Evolutionary conservation across 2,113 vertebrate genomes (phyloP).

Genomic region (Actinemys pallida): DNA sequence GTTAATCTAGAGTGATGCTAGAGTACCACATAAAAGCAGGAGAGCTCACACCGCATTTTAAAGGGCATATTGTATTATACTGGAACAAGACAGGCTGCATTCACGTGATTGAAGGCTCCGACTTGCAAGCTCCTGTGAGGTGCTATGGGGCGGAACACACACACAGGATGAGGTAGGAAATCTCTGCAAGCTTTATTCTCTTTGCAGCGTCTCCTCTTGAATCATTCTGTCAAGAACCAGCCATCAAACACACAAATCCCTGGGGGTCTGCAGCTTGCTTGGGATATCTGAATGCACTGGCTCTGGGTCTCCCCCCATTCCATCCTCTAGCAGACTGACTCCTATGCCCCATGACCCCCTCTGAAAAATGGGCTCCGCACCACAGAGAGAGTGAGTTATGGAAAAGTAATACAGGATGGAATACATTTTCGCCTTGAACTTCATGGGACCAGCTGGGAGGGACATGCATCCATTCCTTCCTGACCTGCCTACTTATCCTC

Average conservation of each 20-base stretch:
- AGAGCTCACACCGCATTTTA: constrained; percentile 12
- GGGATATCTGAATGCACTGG: background rate
- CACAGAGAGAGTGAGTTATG: background rate
- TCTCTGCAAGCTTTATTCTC: background rate
- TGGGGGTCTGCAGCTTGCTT: background rate
- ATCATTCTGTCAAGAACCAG: background rate
- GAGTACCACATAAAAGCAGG: constrained; percentile 7
- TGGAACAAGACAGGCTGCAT: background rate
- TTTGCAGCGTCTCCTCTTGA: background rate
- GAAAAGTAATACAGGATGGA: background rate
- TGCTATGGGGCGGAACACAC: background rate
- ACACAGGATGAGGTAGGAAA: background rate
- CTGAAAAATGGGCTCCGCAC: background rate
- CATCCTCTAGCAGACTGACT: background rate
- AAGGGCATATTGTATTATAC: constrained; percentile 7
- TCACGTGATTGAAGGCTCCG: background rate
- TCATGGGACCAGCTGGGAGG: rapidly evolving
- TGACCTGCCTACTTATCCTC: rapidly evolving
- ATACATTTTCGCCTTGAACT: background rate
- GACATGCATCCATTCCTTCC: rapidly evolving
- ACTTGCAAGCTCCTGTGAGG: background rate
- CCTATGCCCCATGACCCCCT: background rate
- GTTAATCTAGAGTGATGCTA: constrained; percentile 33
- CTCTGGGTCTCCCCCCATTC: background rate
- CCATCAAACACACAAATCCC: background rate